Evolutionary conservation across 1,140 invertebrate genomes (phyloP).

Genomic region (Philotrypesis tridentata): DNA sequence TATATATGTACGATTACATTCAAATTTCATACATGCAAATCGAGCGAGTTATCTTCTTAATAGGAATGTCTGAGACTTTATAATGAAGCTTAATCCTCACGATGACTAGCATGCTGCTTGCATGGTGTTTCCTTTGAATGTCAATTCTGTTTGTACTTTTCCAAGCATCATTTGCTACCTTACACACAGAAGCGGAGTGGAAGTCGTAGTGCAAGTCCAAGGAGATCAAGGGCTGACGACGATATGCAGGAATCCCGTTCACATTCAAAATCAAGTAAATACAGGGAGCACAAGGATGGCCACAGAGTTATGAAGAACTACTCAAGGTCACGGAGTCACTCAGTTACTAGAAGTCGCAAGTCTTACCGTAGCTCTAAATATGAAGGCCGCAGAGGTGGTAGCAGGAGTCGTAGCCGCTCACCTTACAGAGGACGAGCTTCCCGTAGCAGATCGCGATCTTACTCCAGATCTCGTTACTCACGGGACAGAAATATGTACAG

Average conservation of each 20-base stretch:
- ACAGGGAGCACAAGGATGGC: slow-evolving; percentile 61
- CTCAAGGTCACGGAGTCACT: slow-evolving; percentile 68
- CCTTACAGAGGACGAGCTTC: slow-evolving; percentile 70
- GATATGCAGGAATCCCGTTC: slow-evolving; percentile 65
- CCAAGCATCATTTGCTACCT: slow-evolving; percentile 36
- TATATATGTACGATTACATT: background rate
- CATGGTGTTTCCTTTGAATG: slow-evolving; percentile 37
- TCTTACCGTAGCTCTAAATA: slow-evolving; percentile 56
- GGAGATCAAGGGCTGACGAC: slow-evolving; percentile 57
- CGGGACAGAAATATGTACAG: slow-evolving; percentile 63
- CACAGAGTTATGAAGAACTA: slow-evolving; percentile 67
- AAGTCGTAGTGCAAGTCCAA: slow-evolving; percentile 67
- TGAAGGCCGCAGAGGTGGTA: slow-evolving; percentile 61
- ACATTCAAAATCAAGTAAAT: slow-evolving; percentile 67
- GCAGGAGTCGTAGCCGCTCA: slow-evolving; percentile 74
- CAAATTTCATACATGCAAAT: background rate
- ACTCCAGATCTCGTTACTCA: slow-evolving; percentile 69
- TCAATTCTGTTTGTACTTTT: slow-evolving; percentile 35
- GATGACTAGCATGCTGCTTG: slow-evolving; percentile 24
- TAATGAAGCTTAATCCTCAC: background rate
- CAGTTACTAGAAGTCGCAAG: slow-evolving; percentile 63
- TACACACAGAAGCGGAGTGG: slow-evolving; percentile 61
- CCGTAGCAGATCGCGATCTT: slow-evolving; percentile 74
- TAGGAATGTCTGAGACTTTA: background rate
- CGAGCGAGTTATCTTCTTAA: background rate